Percentiles rank a stretch among this genome's conserved stretches.
phyloP scores from a whole-genome alignment of 2,888 invertebrate genomes.

The Ceraclea dissimilis region DNA sequence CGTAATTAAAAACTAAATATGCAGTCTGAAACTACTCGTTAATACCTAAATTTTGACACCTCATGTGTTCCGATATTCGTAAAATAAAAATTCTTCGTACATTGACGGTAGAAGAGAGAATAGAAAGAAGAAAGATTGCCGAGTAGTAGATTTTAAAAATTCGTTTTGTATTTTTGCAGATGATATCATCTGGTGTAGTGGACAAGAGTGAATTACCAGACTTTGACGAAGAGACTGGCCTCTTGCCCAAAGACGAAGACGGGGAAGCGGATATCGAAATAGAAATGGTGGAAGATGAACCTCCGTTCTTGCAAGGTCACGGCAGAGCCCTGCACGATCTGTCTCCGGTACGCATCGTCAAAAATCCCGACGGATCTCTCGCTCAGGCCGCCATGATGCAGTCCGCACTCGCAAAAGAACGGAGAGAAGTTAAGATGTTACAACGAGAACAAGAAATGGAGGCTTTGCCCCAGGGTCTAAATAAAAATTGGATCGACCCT shows the following conservation, averaged over 20 bases:
- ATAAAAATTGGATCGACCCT: constrained; percentile 96
- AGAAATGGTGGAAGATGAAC: constrained; percentile 97
- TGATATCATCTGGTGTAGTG: constrained; percentile 87
- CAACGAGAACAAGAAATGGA: constrained; percentile 90
- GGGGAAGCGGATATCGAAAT: constrained; percentile 98
- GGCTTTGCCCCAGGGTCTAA: constrained; percentile 69
- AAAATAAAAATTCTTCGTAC: too few relatives aligned
- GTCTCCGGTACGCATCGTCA: constrained; percentile 91
- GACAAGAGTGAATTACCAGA: constrained; percentile 93
- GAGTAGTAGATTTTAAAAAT: too few relatives aligned
- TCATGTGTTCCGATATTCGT: too few relatives aligned
- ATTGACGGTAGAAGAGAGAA: too few relatives aligned
- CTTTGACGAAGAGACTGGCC: constrained; percentile 94
- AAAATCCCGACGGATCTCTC: constrained; percentile 97
- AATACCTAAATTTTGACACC: too few relatives aligned
- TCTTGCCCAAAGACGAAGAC: constrained; percentile 84
- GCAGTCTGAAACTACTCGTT: too few relatives aligned
- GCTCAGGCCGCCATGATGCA: constrained; percentile 99
- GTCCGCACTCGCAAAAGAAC: constrained; percentile 92
- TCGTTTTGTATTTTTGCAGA: constrained; percentile 39
- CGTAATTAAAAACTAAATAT: too few relatives aligned
- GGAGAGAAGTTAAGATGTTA: constrained; percentile 94
- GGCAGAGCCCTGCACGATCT: constrained; percentile 86
- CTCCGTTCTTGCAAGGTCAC: constrained; percentile 92
- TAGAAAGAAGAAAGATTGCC: too few relatives aligned